phyloP scores from a whole-genome alignment of 2,113 vertebrate genomes.

The Hyaena hyaena region DNA sequence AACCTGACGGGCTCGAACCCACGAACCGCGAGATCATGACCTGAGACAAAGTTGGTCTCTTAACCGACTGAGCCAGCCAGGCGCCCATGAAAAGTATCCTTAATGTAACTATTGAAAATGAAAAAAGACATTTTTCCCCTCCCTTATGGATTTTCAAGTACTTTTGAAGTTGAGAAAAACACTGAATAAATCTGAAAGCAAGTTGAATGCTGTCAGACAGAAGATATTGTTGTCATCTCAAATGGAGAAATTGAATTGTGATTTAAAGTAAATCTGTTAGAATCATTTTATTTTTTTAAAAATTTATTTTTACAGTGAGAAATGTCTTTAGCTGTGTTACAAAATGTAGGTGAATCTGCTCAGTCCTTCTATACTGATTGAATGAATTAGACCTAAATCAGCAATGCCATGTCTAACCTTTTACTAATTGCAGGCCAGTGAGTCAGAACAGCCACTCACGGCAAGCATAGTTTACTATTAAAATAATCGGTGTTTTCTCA shows the following conservation, averaged over 20 bases:
- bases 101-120: slow-evolving; percentile 37
- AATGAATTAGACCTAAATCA: slow-evolving; percentile 51
- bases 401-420: not conserved
- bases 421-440: not conserved
- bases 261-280: slow-evolving; percentile 56
- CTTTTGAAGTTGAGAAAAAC: slow-evolving; percentile 49
- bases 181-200: slow-evolving; percentile 59
- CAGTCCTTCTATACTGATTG: not conserved
- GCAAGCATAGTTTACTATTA: slow-evolving; percentile 21
- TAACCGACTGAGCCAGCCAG: too few species aligned
- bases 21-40: too few species aligned
- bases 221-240: slow-evolving; percentile 43
- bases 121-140: not conserved
- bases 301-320: slow-evolving; percentile 32
- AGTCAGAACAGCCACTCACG: slow-evolving; percentile 2
- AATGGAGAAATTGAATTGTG: slow-evolving; percentile 28
- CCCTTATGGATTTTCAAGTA: slow-evolving; percentile 47
- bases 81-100: not conserved
- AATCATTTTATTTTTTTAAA: not conserved
- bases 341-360: slow-evolving; percentile 13
- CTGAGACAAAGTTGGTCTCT: too few species aligned
- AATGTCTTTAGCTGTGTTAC: slow-evolving; percentile 35
- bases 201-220: slow-evolving; percentile 53
- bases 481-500: not conserved
- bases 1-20: too few species aligned